These are phyloP conservation scores for Bombus consobrinus DNA, from an alignment of 1,140 invertebrate genomes.

Conservation along the genomic window DNA sequence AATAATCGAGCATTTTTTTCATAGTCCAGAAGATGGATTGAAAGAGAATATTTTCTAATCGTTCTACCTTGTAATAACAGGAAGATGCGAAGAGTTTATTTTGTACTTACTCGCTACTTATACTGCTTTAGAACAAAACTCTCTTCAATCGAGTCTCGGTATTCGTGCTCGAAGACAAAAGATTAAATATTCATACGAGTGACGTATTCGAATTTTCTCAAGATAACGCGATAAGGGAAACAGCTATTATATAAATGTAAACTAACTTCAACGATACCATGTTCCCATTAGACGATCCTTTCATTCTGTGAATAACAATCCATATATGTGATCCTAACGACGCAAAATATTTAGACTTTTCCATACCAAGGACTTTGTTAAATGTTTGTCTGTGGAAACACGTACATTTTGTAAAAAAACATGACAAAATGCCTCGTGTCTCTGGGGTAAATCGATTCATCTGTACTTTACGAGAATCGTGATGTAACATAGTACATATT, in stretches of 20 bases:
- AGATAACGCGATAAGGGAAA: background rate
- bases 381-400: background rate
- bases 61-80: background rate
- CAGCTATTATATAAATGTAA: background rate
- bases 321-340: background rate
- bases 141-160: rapidly evolving
- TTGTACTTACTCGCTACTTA: no score
- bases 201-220: background rate
- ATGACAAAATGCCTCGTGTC: background rate
- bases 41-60: background rate
- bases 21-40: no score
- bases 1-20: no score
- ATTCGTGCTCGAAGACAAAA: no score
- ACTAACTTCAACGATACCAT: slow-evolving; percentile 14
- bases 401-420: background rate
- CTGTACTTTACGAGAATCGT: background rate
- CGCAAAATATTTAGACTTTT: background rate
- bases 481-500: slow-evolving; percentile 35
- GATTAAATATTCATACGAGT: background rate
- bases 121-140: no score
- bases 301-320: slow-evolving; percentile 33
- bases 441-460: slow-evolving; percentile 2
- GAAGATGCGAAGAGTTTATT: no score
- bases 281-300: background rate
- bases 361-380: background rate